These are phyloP conservation scores for Drosophila affinis DNA, from an alignment of 2,888 invertebrate genomes.

Conservation along the genomic window DNA sequence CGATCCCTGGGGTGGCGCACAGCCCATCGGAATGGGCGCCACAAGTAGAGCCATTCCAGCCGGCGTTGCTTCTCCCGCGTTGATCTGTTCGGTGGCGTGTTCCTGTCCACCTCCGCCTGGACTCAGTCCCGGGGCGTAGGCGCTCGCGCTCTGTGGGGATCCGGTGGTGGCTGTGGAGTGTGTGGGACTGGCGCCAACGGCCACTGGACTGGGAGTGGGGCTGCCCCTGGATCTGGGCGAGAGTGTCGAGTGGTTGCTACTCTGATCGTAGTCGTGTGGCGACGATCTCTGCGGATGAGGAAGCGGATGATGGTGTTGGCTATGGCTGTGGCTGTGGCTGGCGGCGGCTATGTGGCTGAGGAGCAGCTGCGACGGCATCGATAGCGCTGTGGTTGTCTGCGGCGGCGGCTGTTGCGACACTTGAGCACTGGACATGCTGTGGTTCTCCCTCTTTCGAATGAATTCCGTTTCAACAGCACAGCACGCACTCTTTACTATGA, in stretches of 20 bases:
- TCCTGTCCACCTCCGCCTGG: constrained; percentile 53
- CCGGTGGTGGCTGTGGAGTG: constrained; percentile 74
- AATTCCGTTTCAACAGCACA: background rate
- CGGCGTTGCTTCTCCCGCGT: constrained; percentile 11
- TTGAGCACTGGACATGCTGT: constrained; percentile 83
- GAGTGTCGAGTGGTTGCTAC: constrained; percentile 76
- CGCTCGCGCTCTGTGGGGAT: constrained; percentile 79
- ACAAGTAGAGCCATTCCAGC: constrained; percentile 66
- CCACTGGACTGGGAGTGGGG: constrained; percentile 63
- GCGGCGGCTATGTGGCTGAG: constrained; percentile 79
- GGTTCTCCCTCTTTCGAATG: background rate
- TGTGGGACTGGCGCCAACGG: constrained; percentile 68
- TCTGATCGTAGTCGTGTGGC: constrained; percentile 78
- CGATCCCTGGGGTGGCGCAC: constrained; percentile 15
- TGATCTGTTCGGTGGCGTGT: constrained; percentile 27
- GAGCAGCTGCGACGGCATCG: constrained; percentile 73
- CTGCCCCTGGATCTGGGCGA: constrained; percentile 58
- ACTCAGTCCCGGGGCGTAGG: constrained; percentile 71
- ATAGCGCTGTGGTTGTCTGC: constrained; percentile 69
- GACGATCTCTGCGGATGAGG: constrained; percentile 54
- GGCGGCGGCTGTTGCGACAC: constrained; percentile 81
- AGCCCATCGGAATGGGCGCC: constrained; percentile 64
- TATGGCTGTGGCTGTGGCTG: constrained; percentile 62
- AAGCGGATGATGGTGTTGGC: constrained; percentile 58
- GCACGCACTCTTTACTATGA: background rate